phyloP scores from a whole-genome alignment of 2,888 invertebrate genomes.

The Pyrochroa serraticornis region DNA sequence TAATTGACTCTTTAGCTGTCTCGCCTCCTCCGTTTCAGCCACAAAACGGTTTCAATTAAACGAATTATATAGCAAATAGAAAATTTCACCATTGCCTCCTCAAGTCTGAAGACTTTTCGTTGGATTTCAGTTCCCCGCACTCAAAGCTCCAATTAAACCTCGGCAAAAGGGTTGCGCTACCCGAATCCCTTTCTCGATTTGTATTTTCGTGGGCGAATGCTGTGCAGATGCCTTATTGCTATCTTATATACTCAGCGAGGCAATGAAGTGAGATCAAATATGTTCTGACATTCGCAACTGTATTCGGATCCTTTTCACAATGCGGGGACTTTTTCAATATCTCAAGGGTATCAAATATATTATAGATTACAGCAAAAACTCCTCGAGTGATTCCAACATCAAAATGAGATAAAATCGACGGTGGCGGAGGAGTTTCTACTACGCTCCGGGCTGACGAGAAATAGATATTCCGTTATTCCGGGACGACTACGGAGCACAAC shows the following conservation, averaged over 20 bases:
- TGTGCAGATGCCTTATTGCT: constrained; percentile 19
- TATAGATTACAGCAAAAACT: constrained; percentile 46
- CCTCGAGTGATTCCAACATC: constrained; percentile 42
- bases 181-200: constrained; percentile 7
- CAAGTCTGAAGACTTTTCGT: not conserved
- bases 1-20: no score
- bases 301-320: constrained; percentile 38
- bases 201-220: constrained; percentile 8
- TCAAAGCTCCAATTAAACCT: not conserved
- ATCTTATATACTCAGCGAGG: constrained; percentile 15
- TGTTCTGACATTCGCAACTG: constrained; percentile 36
- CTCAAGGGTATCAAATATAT: constrained; percentile 48
- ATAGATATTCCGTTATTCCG: constrained; percentile 36
- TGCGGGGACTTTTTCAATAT: constrained; percentile 44
- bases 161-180: not conserved
- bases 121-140: not conserved
- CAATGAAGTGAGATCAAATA: constrained; percentile 35
- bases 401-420: constrained; percentile 42
- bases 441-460: constrained; percentile 35
- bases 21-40: no score
- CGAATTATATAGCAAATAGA: no score
- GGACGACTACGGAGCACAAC: constrained; percentile 15
- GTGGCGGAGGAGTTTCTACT: constrained; percentile 34
- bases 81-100: no score
- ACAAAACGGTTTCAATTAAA: no score